phyloP scores from a whole-genome alignment of 30 jellyfish, hydroid and myxozoan species.

The Aurelia sp. region DNA sequence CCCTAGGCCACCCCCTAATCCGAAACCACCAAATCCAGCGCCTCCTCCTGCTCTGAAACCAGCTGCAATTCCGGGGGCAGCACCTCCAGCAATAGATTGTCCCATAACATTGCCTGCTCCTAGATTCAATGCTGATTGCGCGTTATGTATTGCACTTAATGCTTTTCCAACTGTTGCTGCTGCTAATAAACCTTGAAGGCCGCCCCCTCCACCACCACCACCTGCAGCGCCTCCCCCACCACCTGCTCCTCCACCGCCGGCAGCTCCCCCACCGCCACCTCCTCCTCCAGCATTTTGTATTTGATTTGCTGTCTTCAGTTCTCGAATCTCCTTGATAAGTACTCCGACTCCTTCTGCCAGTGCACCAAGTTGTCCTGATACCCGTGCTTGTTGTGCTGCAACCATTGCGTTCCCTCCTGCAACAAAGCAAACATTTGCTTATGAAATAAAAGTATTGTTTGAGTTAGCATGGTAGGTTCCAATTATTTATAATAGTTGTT shows the following conservation, averaged over 20 bases:
- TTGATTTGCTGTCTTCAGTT: conserved; percentile 64
- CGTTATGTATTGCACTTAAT: conserved; percentile 67
- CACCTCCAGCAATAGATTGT: conserved; percentile 39
- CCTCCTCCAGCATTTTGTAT: conserved; percentile 60
- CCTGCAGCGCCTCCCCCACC: conserved; percentile 62
- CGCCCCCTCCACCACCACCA: conserved; percentile 71
- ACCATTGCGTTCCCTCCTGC: conserved; percentile 72
- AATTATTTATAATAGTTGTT: too few species aligned
- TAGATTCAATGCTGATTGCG: conserved; percentile 75
- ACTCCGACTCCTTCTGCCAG: conserved; percentile 95
- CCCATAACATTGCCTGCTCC: conserved; percentile 85
- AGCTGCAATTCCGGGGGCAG: conserved; percentile 39
- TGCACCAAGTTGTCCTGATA: conserved; percentile 95
- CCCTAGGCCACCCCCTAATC: conserved; percentile 67
- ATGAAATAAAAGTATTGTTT: too few species aligned
- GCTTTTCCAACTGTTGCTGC: conserved; percentile 83
- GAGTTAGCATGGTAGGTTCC: too few species aligned
- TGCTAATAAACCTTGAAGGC: conserved; percentile 57
- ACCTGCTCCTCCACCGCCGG: conserved; percentile 49
- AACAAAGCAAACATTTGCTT: not conserved
- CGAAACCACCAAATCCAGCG: conserved; percentile 56
- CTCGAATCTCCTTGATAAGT: conserved; percentile 90
- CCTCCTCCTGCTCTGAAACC: conserved; percentile 69
- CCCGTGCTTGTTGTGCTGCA: conserved; percentile 78
- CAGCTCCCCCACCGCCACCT: conserved; percentile 60